Evolutionary conservation across 2,888 invertebrate species (phyloP).

Genomic region (Cacoxenus indagator): DNA sequence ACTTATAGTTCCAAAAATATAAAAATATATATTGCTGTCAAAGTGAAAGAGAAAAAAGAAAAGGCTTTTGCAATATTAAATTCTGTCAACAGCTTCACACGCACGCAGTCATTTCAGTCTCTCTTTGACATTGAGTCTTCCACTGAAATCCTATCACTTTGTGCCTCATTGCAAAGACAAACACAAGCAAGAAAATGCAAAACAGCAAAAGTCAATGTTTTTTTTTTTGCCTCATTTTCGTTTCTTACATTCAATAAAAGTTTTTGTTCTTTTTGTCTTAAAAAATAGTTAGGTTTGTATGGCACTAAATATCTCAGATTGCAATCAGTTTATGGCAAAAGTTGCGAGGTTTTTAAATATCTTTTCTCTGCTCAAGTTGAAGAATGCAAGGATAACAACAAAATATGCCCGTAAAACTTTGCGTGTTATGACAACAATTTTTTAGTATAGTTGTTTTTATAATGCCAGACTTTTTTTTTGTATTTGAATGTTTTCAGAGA

Average conservation of each 20-base stretch:
- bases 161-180: constrained; percentile 10
- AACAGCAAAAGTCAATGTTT: neutral
- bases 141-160: too few species aligned
- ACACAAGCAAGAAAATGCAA: neutral
- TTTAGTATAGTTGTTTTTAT: too few species aligned
- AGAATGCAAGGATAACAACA: too few species aligned
- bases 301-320: neutral
- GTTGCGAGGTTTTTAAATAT: neutral
- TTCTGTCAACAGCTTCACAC: constrained; percentile 1
- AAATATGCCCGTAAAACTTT: too few species aligned
- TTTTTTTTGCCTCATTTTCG: neutral
- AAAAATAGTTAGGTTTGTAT: too few species aligned
- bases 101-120: too few species aligned
- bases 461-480: too few species aligned
- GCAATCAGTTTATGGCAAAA: neutral
- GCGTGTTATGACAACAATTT: too few species aligned
- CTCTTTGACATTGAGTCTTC: too few species aligned
- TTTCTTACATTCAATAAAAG: too few species aligned
- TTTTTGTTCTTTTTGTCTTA: neutral
- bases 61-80: neutral
- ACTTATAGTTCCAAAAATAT: neutral
- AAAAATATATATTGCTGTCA: too few species aligned
- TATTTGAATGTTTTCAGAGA: too few species aligned
- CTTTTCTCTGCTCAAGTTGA: neutral
- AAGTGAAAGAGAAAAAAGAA: neutral